Conservation (phyloP, 2,888 invertebrate species). For the Cosmia trapezina region DNA sequence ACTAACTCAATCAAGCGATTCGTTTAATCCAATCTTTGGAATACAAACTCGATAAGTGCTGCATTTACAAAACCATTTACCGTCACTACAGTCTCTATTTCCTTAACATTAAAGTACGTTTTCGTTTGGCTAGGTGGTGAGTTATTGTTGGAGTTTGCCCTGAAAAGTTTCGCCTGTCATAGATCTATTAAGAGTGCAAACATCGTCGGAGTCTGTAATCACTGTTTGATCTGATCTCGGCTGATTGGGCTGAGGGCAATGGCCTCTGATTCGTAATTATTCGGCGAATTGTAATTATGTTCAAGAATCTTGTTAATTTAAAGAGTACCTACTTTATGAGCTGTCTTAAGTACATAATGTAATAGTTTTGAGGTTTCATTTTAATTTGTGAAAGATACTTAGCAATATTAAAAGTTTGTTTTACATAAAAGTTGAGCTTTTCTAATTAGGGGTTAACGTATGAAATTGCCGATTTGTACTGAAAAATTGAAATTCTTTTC, state of each 20-base stretch:
- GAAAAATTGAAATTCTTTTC: too few relatives aligned
- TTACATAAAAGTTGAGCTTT: neutral
- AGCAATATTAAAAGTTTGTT: neutral
- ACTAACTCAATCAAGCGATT: constrained; percentile 52
- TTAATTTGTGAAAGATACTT: neutral
- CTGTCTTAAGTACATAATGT: constrained; percentile 3
- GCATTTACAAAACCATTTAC: constrained; percentile 15
- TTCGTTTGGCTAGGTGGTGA: constrained; percentile 6
- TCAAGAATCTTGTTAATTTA: constrained; percentile 22
- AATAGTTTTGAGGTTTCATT: neutral
- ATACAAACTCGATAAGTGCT: constrained; percentile 35
- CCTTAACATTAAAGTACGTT: constrained; percentile 1
- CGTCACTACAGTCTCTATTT: neutral
- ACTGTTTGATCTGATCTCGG: constrained; percentile 59
- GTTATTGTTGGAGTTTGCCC: constrained; percentile 14
- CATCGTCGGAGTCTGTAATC: constrained; percentile 50
- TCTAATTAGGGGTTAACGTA: too few relatives aligned
- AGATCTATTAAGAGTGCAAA: constrained; percentile 63
- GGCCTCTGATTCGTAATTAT: constrained; percentile 22
- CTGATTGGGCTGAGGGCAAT: constrained; percentile 43
- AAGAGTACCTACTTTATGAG: neutral
- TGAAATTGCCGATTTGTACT: too few relatives aligned
- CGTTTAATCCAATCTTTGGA: constrained; percentile 48
- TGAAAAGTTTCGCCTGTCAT: constrained; percentile 59
- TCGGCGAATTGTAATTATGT: constrained; percentile 21